Percentiles rank a stretch among this genome's conserved stretches.
Evolutionary conservation across 2,888 invertebrate genomes (phyloP).

Genomic region (Eulithis prunata): DNA sequence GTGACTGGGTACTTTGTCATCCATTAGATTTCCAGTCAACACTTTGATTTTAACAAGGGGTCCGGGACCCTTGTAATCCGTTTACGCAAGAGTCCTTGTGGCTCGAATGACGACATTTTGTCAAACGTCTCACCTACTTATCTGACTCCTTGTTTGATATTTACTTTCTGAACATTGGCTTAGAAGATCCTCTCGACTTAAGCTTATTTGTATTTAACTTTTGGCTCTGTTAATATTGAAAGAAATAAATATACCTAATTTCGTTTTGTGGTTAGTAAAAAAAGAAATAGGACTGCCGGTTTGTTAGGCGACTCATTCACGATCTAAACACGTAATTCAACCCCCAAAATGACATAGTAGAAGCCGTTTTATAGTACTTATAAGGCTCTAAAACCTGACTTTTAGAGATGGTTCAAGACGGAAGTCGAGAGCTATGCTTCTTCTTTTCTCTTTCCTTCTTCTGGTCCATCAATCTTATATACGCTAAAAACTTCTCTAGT

Average conservation of each 20-base stretch:
- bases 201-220: not conserved
- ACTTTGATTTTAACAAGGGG: constrained; percentile 74
- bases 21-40: constrained; percentile 71
- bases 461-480: too few species aligned
- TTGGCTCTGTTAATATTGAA: not conserved
- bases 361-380: too few species aligned
- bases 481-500: too few species aligned
- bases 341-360: too few species aligned
- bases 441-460: too few species aligned
- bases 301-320: too few species aligned
- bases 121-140: constrained; percentile 62
- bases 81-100: constrained; percentile 67
- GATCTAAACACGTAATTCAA: too few species aligned
- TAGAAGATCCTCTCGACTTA: not conserved
- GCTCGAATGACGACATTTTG: constrained; percentile 62
- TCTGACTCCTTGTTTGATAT: constrained; percentile 54
- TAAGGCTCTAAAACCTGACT: too few species aligned
- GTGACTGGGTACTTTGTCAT: constrained; percentile 48
- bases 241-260: not conserved
- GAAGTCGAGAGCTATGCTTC: too few species aligned
- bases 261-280: not conserved
- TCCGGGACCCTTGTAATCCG: constrained; percentile 71
- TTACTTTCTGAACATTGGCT: constrained; percentile 46
- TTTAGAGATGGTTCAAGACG: too few species aligned
- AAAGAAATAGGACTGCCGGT: too few species aligned